These are phyloP conservation scores for Geotrypetes seraphini DNA, from an alignment of 2,797 vertebrate genomes.

Conservation along the genomic window DNA sequence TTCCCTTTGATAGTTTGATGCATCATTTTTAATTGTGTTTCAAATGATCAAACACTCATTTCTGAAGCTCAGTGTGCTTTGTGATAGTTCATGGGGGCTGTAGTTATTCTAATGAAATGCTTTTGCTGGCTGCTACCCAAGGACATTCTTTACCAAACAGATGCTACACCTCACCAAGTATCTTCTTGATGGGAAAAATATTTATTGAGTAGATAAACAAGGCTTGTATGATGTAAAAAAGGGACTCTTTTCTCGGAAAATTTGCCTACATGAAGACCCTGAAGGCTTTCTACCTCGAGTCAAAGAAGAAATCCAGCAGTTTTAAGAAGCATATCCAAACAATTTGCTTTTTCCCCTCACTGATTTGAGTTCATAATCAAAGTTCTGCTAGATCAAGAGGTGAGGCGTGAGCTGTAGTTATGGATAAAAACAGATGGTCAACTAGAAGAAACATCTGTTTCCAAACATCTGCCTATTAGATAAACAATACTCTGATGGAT, in stretches of 20 bases:
- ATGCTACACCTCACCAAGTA: constrained; percentile 24
- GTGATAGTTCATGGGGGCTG: constrained; percentile 8
- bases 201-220: constrained; percentile 27
- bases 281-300: fast-evolving
- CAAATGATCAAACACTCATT: no score
- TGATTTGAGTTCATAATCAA: no score
- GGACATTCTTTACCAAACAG: constrained; percentile 29
- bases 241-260: neutral
- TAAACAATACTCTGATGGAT: no score
- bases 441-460: no score
- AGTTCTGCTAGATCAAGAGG: no score
- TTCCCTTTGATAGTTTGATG: no score
- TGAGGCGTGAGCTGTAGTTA: no score
- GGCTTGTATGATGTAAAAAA: neutral
- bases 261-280: neutral
- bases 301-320: neutral
- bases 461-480: no score
- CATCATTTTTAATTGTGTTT: constrained; percentile 34
- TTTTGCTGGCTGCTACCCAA: constrained; percentile 32
- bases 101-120: constrained; percentile 12
- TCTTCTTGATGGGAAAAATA: constrained; percentile 5
- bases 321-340: neutral
- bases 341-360: no score
- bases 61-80: constrained; percentile 27
- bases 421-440: no score